Evolutionary conservation across 2,888 invertebrate species (phyloP), one percentile per base, ranked within the genome.

Genomic region (Synanthedon tipuliformis): DNA sequence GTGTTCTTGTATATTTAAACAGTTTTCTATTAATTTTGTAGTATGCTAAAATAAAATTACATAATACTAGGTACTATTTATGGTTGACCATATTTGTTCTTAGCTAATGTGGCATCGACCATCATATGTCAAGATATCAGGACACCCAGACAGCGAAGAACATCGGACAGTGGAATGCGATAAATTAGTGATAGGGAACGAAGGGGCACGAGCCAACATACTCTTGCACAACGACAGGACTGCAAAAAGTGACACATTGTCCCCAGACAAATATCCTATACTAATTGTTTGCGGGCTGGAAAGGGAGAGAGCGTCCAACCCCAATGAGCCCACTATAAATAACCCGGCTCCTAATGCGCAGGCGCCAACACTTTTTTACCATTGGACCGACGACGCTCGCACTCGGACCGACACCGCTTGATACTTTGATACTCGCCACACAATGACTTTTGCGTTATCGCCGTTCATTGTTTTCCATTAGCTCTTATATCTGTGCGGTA

Each of bases 251-350:
- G 59, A 60, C 58, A 57, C 57, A 56, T 57, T 59, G 63, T 59
- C 59, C 57, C 59, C 52, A 56, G 56, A 59, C 59, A 58, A 58
- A 59, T 64, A 66, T 67, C 59, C 49, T 45, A 61, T 67, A 58
- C 75, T 78, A 78, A 79, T 78, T 76, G 80, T 75, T 54, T 40
- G 66, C 49, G 54, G 7, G 63, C 71, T 53, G 50, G 71, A 73
- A 55, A 54, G 66, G 57, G 75, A 78, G 5, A 23, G 64, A 54
- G 51, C 54, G 34, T 16, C 50, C 56, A 55, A 62, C 64, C 70
- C 69, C 65, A 67, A 68, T 74, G 71, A 73, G 71, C 69, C 73
- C 68, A 57, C 78, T 73, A 83, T 83, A 84, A 83, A 83, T 81
- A 81, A 78, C 74, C 64, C 60, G 69, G 70, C 71, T 72, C 73